These are phyloP conservation scores for Platycheirus rosarum DNA, from an alignment of 2,888 invertebrate species.

Conservation along the genomic window DNA sequence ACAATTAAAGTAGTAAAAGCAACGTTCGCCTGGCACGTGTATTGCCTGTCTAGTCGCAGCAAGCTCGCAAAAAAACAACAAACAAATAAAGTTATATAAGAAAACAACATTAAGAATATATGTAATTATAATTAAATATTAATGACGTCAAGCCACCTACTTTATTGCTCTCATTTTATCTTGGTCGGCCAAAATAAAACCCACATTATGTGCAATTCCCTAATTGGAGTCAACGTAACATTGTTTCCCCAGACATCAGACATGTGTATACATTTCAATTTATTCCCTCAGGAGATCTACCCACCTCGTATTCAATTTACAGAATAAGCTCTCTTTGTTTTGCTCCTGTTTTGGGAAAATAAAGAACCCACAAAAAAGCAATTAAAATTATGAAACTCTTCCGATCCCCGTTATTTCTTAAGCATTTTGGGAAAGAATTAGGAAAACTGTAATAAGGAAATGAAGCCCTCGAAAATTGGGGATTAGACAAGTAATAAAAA, in stretches of 20 bases:
- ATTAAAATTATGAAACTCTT: constrained; percentile 45
- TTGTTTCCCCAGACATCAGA: neutral
- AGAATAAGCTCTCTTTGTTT: constrained; percentile 51
- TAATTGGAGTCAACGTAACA: constrained; percentile 57
- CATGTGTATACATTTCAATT: constrained; percentile 16
- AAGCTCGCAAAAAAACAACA: no score
- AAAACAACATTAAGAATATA: no score
- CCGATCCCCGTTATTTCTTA: constrained; percentile 58
- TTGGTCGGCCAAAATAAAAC: constrained; percentile 5
- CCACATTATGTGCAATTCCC: constrained; percentile 46
- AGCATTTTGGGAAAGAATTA: constrained; percentile 50
- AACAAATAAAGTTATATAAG: no score
- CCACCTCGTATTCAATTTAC: no score
- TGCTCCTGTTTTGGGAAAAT: neutral
- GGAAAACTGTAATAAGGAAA: neutral
- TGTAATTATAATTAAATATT: constrained; percentile 67
- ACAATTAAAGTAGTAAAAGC: no score
- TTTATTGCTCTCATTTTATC: constrained; percentile 20
- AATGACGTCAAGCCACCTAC: constrained; percentile 40
- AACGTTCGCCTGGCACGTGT: no score
- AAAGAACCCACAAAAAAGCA: neutral
- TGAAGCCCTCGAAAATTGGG: no score
- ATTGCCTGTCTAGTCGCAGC: constrained; percentile 1
- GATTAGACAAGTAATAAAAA: no score
- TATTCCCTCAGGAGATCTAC: constrained; percentile 16